Evolutionary conservation across 2,113 vertebrate species (phyloP).

Genomic region (Onychostoma macrolepis): DNA sequence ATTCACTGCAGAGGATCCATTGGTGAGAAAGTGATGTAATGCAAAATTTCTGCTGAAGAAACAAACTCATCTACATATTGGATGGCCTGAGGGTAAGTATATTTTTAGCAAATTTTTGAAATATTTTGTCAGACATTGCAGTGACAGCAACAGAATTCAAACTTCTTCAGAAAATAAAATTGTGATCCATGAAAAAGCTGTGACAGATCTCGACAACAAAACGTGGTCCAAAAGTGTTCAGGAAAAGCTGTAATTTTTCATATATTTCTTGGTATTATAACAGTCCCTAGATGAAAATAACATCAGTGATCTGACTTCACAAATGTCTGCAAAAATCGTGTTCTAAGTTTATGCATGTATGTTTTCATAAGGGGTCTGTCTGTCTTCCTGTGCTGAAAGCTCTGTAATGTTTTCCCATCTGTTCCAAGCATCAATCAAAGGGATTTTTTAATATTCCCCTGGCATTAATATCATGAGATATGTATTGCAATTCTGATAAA

Average conservation of each 20-base stretch:
- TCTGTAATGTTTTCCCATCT: background rate
- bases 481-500: background rate
- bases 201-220: background rate
- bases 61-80: background rate
- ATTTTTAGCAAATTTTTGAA: background rate
- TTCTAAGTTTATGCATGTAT: background rate
- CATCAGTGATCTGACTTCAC: background rate
- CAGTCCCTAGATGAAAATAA: background rate
- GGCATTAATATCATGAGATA: background rate
- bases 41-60: too few species aligned
- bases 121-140: background rate
- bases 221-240: background rate
- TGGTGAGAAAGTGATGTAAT: too few species aligned
- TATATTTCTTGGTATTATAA: background rate
- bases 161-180: background rate
- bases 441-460: constrained; percentile 12
- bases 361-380: background rate
- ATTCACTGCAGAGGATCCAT: background rate
- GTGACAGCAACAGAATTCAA: background rate
- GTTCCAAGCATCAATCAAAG: background rate
- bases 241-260: background rate
- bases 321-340: too few species aligned
- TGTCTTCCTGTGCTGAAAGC: background rate
- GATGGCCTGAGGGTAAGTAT: background rate
- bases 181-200: background rate